Evolutionary conservation across 2,888 invertebrate genomes (phyloP).

Genomic region (Chesias legatella): DNA sequence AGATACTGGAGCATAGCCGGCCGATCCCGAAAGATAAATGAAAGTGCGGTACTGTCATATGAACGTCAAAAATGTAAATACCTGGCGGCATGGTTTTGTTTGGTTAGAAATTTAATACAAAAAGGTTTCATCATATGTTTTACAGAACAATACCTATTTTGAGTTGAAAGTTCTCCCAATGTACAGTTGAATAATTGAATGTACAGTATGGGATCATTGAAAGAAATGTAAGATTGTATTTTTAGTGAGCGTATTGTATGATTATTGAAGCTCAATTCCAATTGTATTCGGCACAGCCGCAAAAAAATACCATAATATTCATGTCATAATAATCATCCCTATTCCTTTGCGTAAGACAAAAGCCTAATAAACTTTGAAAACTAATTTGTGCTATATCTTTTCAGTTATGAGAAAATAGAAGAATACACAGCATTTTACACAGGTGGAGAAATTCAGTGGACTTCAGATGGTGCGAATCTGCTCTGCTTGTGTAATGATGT

Average conservation of each 20-base stretch:
- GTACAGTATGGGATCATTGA: constrained; percentile 25
- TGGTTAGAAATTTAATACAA: not conserved
- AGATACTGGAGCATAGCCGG: no score
- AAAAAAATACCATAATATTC: no score
- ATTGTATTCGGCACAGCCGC: no score
- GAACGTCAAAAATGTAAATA: no score
- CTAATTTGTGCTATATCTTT: constrained; percentile 34
- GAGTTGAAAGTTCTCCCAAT: no score
- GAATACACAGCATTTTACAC: constrained; percentile 90
- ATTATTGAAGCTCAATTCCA: no score
- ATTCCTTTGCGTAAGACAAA: no score
- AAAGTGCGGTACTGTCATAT: no score
- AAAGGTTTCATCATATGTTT: not conserved
- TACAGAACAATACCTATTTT: not conserved
- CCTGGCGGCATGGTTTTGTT: constrained; percentile 11
- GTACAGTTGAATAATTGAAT: not conserved
- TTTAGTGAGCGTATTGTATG: no score
- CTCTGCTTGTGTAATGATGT: constrained; percentile 88
- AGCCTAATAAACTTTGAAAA: not conserved
- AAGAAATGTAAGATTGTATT: constrained; percentile 38
- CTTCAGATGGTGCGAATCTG: constrained; percentile 83
- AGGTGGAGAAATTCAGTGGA: constrained; percentile 89
- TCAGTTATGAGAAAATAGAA: constrained; percentile 86
- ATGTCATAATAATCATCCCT: no score
- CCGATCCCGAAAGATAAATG: no score